Conservation (phyloP, 2,797 vertebrate genomes). For the Percopsis omiscomaycus region DNA sequence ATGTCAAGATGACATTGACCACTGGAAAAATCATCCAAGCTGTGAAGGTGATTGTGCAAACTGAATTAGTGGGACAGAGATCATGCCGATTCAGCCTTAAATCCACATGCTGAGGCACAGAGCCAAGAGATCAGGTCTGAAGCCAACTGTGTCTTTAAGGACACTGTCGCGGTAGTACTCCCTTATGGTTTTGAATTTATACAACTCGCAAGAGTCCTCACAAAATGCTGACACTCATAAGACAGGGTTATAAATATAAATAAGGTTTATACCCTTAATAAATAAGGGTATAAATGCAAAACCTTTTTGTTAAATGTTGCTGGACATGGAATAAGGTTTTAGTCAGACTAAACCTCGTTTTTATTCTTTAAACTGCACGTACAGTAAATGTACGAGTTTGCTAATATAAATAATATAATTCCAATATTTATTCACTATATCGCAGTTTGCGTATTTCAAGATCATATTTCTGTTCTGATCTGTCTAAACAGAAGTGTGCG, state of each 20-base stretch:
- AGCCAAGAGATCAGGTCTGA: conserved; percentile 5
- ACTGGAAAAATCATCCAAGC: background rate
- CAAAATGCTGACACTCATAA: background rate
- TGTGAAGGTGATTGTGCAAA: conserved; percentile 8
- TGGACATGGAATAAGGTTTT: background rate
- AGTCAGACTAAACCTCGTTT: background rate
- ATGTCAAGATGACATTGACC: background rate
- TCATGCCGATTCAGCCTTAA: conserved; percentile 46
- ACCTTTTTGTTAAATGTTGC: background rate
- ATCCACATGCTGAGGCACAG: conserved; percentile 9
- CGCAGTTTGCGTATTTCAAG: too few relatives aligned
- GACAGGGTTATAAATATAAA: background rate
- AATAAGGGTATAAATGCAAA: background rate
- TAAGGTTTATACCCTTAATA: too few relatives aligned
- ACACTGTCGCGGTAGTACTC: too few relatives aligned
- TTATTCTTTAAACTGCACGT: background rate
- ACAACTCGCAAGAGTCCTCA: background rate
- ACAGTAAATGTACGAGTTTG: background rate
- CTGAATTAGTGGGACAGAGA: conserved; percentile 12
- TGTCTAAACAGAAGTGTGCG: too few relatives aligned
- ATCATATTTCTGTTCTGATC: too few relatives aligned
- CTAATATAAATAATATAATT: background rate
- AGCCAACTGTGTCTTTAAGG: conserved; percentile 2
- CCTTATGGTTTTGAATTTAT: too few relatives aligned
- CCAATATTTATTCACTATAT: too few relatives aligned